These are phyloP conservation scores for Calliopum simillimum DNA, from an alignment of 2,888 invertebrate species.

Conservation along the genomic window DNA sequence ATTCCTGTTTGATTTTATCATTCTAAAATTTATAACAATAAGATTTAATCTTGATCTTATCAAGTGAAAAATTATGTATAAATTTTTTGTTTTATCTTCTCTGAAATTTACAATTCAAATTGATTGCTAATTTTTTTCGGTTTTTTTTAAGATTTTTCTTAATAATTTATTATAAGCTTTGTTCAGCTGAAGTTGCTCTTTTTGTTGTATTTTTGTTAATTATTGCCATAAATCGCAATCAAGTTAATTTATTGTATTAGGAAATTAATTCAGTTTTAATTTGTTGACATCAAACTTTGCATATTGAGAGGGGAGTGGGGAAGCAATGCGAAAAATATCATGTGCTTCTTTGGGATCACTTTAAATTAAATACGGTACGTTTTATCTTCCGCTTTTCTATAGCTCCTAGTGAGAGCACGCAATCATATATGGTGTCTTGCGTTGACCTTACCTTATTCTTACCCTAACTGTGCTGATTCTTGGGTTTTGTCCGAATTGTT, in stretches of 20 bases:
- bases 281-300: slow-evolving; percentile 26
- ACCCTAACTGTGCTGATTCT: too few species aligned
- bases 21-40: slow-evolving; percentile 3
- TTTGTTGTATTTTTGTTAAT: slow-evolving; percentile 22
- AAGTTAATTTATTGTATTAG: slow-evolving; percentile 32
- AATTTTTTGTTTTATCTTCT: not conserved
- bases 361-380: too few species aligned
- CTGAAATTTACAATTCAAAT: slow-evolving; percentile 30
- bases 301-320: too few species aligned
- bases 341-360: too few species aligned
- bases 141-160: not conserved
- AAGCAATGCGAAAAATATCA: too few species aligned
- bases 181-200: not conserved
- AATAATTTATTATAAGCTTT: not conserved
- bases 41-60: slow-evolving; percentile 24
- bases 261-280: slow-evolving; percentile 32
- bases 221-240: slow-evolving; percentile 33
- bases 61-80: slow-evolving; percentile 33
- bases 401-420: too few species aligned
- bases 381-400: too few species aligned
- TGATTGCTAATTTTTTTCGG: slow-evolving; percentile 20
- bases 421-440: too few species aligned
- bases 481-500: too few species aligned
- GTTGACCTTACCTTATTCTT: too few species aligned
- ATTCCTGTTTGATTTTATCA: slow-evolving; percentile 3